Base-by-base conservation (phyloP, 1,140 invertebrate genomes). In the Microplitis mediator region DNA sequence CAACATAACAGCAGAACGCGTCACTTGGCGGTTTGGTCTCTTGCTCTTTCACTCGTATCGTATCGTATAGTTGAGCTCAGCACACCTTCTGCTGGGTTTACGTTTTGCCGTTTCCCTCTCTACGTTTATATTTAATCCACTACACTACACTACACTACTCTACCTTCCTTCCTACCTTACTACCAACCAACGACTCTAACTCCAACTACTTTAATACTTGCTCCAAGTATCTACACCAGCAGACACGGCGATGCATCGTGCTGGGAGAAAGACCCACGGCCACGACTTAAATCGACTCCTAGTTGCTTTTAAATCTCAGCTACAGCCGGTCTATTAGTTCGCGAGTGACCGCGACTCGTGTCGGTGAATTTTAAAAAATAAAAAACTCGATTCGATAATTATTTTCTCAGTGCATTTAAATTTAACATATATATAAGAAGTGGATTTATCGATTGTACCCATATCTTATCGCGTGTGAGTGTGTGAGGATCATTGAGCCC, bases 231-330 rank as follows among this genome's bases (percentile, higher is more conserved):
- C 52, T 23, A 56, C n/a, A 56, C n/a, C 52, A 36, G 23, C 39
- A 45, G 16, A 50, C 50, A 70, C 35, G 58, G 32, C 69, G 80
- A 80, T 84, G 81, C 82, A 84, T 75, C 77, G 77, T 77, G 79
- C 79, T 77, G 81, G 79, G 81, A 84, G 81, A 80, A 81, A 82
- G 82, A 84, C 80, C 83, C 76, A 75, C 75, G 74, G 65, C 76
- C 75, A 76, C 78, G 81, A 78, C 79, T 73, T 2, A 23, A 69
- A 81, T 76, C 79, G 80, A 79, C 79, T 77, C 78, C 80, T 82
- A 84, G 82, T 84, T 77, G 81, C 75, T 83, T 78, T 81, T 83
- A 83, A 84, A 81, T 80, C 82, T 80, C 78, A 82, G 79, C 77
- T 76, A 79, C 74, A 77, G 74, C 76, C 31, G n/a, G 9, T 16